A percentile compares a stretch with the other conserved stretches of the same genome.
These are phyloP conservation scores for Syrmaticus mikado DNA, from an alignment of 2,113 vertebrate genomes.

Conservation along the genomic window DNA sequence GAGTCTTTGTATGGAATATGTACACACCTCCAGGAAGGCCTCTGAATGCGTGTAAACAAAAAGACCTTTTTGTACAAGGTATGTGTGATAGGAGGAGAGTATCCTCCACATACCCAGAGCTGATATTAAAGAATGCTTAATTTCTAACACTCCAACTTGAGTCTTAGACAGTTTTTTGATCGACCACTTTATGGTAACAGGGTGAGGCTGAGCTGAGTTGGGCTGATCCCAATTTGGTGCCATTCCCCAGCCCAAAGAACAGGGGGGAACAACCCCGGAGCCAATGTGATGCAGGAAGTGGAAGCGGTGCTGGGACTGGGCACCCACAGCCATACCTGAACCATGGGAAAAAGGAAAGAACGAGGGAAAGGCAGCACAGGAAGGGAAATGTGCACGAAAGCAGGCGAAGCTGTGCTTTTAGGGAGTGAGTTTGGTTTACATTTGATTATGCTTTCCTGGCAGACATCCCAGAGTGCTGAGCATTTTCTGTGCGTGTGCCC, in stretches of 20 bases:
- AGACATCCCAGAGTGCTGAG: background rate
- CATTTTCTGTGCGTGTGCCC: background rate
- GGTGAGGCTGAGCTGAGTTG: background rate
- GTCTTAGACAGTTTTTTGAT: too few species aligned
- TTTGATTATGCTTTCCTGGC: slow-evolving; percentile 31
- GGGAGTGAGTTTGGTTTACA: slow-evolving; percentile 11
- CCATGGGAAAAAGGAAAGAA: background rate
- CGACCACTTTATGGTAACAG: too few species aligned
- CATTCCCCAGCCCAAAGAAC: background rate
- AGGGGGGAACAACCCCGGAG: background rate
- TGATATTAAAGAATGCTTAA: too few species aligned
- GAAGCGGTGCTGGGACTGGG: background rate
- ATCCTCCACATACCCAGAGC: too few species aligned
- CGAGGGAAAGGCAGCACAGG: background rate
- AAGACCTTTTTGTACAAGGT: too few species aligned
- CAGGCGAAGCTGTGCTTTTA: background rate
- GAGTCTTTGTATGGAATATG: too few species aligned
- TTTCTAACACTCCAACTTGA: too few species aligned
- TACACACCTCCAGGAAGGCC: too few species aligned
- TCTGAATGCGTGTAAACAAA: too few species aligned
- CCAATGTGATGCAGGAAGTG: background rate
- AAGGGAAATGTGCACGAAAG: background rate
- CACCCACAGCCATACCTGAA: background rate
- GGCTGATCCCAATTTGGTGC: background rate
- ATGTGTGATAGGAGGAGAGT: too few species aligned